A percentile compares a stretch with the other conserved stretches of the same genome.
These are phyloP conservation scores for Mesembrinibis cayennensis DNA, from an alignment of 2,113 vertebrate species.

Conservation along the genomic window DNA sequence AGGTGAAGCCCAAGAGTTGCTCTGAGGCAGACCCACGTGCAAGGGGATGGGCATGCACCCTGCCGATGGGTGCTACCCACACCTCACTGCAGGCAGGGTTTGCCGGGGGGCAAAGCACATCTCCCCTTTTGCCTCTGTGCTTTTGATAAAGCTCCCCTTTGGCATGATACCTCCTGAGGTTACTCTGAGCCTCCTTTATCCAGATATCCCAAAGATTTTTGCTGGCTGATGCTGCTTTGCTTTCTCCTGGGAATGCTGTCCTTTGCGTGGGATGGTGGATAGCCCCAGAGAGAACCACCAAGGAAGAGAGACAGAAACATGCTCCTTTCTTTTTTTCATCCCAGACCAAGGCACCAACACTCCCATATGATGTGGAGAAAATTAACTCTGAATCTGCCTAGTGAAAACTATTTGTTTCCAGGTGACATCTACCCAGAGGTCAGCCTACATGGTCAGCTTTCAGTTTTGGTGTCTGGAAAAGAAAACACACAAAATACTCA, in stretches of 20 bases:
- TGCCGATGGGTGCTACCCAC: not conserved
- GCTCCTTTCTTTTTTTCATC: not conserved
- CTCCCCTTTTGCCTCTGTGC: not conserved
- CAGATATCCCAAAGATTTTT: not conserved
- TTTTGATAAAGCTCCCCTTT: not conserved
- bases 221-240: not conserved
- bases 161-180: not conserved
- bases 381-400: not conserved
- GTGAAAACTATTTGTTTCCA: not conserved
- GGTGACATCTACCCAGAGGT: not conserved
- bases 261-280: not conserved
- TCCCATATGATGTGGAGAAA: not conserved
- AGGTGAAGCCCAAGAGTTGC: not conserved
- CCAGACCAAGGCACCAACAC: not conserved
- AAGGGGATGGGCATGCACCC: fast-evolving
- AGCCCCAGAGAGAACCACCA: not conserved
- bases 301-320: not conserved
- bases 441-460: not conserved
- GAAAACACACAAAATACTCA: not conserved
- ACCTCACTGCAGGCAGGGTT: not conserved
- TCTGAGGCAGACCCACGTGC: too few species aligned
- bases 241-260: not conserved
- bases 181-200: not conserved
- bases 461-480: not conserved
- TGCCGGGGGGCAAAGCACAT: not conserved